Evolutionary conservation across 1,140 invertebrate genomes (phyloP), one percentile per base, ranked within the genome.

Genomic region (Nebria ingens): DNA sequence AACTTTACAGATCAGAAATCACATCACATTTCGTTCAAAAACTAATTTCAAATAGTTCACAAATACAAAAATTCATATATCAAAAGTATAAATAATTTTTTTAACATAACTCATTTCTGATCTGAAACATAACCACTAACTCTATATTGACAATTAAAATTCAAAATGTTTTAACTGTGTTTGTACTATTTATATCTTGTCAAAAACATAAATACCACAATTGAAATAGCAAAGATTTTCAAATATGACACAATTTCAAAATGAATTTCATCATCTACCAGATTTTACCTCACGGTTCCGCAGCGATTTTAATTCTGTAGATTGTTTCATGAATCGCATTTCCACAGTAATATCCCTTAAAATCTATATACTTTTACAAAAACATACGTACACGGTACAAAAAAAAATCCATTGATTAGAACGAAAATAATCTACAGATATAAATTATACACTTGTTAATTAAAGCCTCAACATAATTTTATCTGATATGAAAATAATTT

Each of bases 401-500:
- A n/a, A n/a, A n/a, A n/a, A n/a, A 45, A 45, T 17, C 6, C 40
- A 45, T 17, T 17, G 40, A 45, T 34, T 9, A n/a, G 25, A 34
- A 34, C 9, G 9, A 9, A 45, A 45, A 11, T 4, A 34, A 6
- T 45, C 40, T 45, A 45, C 40, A 45, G 4, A 45, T 45, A 45
- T n/a, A n/a, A n/a, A n/a, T 45, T 45, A 17, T 45, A 45, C 40
- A 45, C 25, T 12, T 17, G 4, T 17, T 45, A 11, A 6, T 17
- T 45, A 45, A 45, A 45, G 40, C 40, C 40, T 45, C 40, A 45
- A 45, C 40, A 45, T 45, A 45, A 45, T 45, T 45, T 45, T 45
- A 6, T 45, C 17, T 45, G 40, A 45, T 45, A 45, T 45, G 40
- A 45, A 45, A 45, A 45, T 45, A 45, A 45, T 45, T 45, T 45